Evolutionary conservation across 2,113 vertebrate genomes (phyloP).

Genomic region (Rhizomys pruinosus): DNA sequence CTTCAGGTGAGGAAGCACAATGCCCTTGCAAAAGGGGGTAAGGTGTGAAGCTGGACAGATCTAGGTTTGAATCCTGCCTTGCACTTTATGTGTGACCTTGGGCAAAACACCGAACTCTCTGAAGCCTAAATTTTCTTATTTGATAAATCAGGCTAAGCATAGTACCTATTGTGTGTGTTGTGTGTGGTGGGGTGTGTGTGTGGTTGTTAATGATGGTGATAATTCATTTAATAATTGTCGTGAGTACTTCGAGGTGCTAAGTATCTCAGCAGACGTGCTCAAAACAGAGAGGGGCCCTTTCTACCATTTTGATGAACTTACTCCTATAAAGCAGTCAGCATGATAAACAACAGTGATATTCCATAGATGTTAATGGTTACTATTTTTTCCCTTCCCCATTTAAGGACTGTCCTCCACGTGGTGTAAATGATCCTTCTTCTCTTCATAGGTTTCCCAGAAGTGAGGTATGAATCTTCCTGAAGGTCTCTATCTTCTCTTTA

Average conservation of each 20-base stretch:
- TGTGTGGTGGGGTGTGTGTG: too few relatives aligned
- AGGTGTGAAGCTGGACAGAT: not conserved
- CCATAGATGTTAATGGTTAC: not conserved
- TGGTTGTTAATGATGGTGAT: not conserved
- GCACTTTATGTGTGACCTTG: not conserved
- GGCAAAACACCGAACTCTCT: not conserved
- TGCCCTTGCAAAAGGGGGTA: not conserved
- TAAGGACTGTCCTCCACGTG: not conserved
- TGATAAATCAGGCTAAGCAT: too few relatives aligned
- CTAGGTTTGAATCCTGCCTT: conserved; percentile 3
- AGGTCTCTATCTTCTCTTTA: not conserved
- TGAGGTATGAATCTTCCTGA: not conserved
- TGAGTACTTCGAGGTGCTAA: conserved; percentile 1
- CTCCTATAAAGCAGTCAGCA: not conserved
- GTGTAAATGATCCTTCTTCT: not conserved
- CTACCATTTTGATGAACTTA: conserved; percentile 23
- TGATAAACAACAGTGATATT: not conserved
- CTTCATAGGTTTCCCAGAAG: not conserved
- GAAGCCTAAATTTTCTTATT: conserved; percentile 13
- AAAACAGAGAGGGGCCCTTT: not conserved
- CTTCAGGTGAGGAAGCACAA: not conserved
- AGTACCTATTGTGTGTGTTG: too few relatives aligned
- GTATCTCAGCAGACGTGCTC: not conserved
- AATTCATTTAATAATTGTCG: conserved; percentile 31
- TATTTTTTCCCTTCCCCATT: not conserved